These are phyloP conservation scores for Guaruba guarouba DNA, from an alignment of 2,113 vertebrate species.

Conservation along the genomic window DNA sequence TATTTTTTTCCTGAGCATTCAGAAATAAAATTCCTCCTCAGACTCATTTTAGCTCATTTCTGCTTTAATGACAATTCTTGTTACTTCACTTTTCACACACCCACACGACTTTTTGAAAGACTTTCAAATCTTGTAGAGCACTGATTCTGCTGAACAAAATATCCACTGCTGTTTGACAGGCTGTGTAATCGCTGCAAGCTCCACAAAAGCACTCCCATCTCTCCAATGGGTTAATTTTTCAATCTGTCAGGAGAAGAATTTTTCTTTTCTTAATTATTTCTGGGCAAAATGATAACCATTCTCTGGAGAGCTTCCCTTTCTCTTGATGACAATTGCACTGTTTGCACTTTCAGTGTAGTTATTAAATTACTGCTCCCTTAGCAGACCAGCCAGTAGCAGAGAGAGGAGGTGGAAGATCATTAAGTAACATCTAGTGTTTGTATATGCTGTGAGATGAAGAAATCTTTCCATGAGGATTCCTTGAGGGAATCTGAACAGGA, in stretches of 20 bases:
- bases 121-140: background rate
- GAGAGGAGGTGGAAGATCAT: background rate
- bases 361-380: background rate
- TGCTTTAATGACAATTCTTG: background rate
- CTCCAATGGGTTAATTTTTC: slow-evolving; percentile 7
- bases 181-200: background rate
- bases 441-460: background rate
- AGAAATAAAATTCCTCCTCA: slow-evolving; percentile 39
- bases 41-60: slow-evolving; percentile 47
- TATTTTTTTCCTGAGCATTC: slow-evolving; percentile 39
- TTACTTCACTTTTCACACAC: slow-evolving; percentile 43
- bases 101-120: slow-evolving; percentile 15
- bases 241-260: background rate
- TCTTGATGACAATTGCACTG: background rate
- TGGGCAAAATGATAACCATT: background rate
- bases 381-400: background rate
- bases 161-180: slow-evolving; percentile 5
- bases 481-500: background rate
- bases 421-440: background rate
- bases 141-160: slow-evolving; percentile 22
- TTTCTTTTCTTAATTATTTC: background rate
- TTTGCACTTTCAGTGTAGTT: background rate
- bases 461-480: background rate
- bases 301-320: background rate
- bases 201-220: background rate